Percentiles rank a stretch among this genome's conserved stretches.
phyloP scores from a whole-genome alignment of 2,113 vertebrate species.

The Upupa epops region DNA sequence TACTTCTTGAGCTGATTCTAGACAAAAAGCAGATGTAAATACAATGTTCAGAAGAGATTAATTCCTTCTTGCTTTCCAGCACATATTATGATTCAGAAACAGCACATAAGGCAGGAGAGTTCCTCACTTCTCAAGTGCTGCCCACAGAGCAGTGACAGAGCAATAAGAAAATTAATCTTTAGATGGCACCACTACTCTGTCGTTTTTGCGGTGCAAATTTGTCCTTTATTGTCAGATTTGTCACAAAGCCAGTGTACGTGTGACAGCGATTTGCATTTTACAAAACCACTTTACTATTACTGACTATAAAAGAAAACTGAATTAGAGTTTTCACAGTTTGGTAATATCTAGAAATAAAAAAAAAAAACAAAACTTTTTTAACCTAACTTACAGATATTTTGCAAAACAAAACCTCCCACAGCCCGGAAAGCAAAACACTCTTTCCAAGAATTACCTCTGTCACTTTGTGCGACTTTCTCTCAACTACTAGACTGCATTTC shows the following conservation, averaged over 20 bases:
- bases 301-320: neutral
- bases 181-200: neutral
- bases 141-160: neutral
- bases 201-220: neutral
- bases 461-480: accelerated
- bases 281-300: neutral
- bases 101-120: neutral
- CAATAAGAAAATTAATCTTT: neutral
- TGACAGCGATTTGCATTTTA: neutral
- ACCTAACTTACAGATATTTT: neutral
- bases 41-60: neutral
- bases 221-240: neutral
- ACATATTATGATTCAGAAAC: neutral
- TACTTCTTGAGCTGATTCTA: neutral
- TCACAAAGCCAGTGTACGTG: accelerated
- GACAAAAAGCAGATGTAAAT: neutral
- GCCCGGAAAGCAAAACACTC: neutral
- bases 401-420: neutral
- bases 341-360: neutral
- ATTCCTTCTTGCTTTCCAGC: neutral
- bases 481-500: neutral
- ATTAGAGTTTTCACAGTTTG: neutral
- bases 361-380: neutral
- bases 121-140: neutral
- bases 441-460: neutral